Percentiles rank a stretch among this genome's conserved stretches.
These are phyloP conservation scores for Semnornis frantzii DNA, from an alignment of 2,113 vertebrate genomes.

Conservation along the genomic window DNA sequence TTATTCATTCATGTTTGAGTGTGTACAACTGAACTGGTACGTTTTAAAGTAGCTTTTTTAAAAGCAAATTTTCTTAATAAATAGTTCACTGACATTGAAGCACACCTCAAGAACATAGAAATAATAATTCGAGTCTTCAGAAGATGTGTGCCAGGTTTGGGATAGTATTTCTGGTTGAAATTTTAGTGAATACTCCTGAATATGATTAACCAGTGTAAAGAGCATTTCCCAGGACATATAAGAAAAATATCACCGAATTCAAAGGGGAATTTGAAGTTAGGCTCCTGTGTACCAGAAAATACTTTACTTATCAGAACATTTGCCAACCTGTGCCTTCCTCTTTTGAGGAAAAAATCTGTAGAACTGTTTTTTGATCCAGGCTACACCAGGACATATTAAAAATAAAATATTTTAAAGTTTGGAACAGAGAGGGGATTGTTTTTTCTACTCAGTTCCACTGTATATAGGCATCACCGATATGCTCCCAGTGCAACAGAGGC, in stretches of 20 bases:
- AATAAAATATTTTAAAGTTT: background rate
- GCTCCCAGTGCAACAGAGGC: fast-evolving
- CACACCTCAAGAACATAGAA: background rate
- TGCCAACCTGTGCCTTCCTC: background rate
- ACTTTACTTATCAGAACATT: background rate
- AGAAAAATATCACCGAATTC: background rate
- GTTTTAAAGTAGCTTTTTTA: background rate
- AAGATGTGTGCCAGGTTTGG: background rate
- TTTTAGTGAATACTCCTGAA: background rate
- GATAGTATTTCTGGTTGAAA: background rate
- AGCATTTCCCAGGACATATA: background rate
- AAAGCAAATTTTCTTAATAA: background rate
- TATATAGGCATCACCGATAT: background rate
- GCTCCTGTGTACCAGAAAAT: background rate
- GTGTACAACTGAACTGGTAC: fast-evolving
- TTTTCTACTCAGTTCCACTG: background rate
- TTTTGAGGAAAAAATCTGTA: background rate
- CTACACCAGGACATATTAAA: background rate
- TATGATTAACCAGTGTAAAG: background rate
- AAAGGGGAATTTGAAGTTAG: background rate
- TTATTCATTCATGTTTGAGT: constrained; percentile 25
- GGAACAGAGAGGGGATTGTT: background rate
- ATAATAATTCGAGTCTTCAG: background rate
- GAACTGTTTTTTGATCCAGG: background rate
- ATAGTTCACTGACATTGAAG: constrained; percentile 24